These are phyloP conservation scores for Zelleria hepariella DNA, from an alignment of 2,888 invertebrate species.

Conservation along the genomic window DNA sequence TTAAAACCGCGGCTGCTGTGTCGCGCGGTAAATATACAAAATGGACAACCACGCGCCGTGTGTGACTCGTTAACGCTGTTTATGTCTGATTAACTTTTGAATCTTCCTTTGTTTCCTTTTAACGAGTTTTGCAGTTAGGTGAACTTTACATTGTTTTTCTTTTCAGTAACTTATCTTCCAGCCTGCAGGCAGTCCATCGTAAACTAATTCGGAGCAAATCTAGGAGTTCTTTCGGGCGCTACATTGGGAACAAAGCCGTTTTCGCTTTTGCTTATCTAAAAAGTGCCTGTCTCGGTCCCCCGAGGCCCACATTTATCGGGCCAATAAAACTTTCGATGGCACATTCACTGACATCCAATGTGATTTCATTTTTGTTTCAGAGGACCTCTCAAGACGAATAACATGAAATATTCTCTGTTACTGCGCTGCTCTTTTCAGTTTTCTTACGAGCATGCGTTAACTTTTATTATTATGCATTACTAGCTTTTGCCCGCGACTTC, in stretches of 20 bases:
- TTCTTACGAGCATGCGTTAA: constrained; percentile 41
- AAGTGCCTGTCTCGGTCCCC: constrained; percentile 47
- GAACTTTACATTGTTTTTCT: background rate
- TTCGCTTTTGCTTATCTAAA: constrained; percentile 34
- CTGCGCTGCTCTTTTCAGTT: constrained; percentile 20
- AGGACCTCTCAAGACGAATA: constrained; percentile 34
- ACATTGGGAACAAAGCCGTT: background rate
- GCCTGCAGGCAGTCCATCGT: background rate
- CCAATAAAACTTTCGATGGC: constrained; percentile 9
- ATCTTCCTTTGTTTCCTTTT: background rate
- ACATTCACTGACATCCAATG: constrained; percentile 15
- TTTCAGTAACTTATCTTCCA: background rate
- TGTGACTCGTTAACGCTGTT: background rate
- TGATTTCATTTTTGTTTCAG: constrained; percentile 36
- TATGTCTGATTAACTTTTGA: background rate
- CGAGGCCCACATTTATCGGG: constrained; percentile 8
- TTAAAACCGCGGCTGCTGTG: constrained; percentile 50
- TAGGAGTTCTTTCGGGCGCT: background rate
- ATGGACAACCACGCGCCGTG: background rate
- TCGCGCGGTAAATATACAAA: constrained; percentile 19
- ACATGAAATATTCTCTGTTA: constrained; percentile 45
- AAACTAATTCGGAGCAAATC: background rate
- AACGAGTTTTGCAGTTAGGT: background rate
- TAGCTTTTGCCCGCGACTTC: too few relatives aligned
- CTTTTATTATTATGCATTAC: constrained; percentile 28